A percentile compares a stretch with the other conserved stretches of the same genome.
Evolutionary conservation across 2,797 vertebrate genomes (phyloP).

Genomic region (Myotis myotis): DNA sequence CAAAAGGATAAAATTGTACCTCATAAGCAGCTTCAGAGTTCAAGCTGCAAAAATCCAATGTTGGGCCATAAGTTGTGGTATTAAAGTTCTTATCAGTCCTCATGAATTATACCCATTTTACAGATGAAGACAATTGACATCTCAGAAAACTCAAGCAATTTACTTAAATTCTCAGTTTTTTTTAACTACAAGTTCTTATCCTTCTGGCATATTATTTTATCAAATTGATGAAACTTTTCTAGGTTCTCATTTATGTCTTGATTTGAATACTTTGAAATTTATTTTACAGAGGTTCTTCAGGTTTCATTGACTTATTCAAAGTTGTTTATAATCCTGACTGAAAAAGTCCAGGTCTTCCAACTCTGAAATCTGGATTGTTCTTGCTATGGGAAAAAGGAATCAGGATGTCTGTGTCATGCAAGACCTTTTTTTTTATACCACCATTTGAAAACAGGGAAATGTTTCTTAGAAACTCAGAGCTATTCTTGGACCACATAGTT

Average conservation of each 20-base stretch:
- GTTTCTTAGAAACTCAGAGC: not conserved
- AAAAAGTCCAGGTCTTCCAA: not conserved
- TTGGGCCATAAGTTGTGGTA: not conserved
- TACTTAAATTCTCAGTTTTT: not conserved
- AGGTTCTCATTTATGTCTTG: constrained; percentile 17
- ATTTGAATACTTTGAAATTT: constrained; percentile 14
- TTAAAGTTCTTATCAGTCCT: not conserved
- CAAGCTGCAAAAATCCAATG: not conserved
- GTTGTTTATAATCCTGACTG: not conserved
- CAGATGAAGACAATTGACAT: not conserved
- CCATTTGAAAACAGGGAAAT: not conserved
- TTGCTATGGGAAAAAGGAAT: not conserved
- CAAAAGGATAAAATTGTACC: not conserved
- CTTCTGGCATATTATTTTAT: not conserved
- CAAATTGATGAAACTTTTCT: not conserved
- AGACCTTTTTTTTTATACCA: not conserved
- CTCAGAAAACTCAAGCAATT: not conserved
- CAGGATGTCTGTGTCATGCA: not conserved
- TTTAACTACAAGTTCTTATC: not conserved
- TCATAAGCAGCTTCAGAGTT: not conserved
- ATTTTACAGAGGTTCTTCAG: not conserved
- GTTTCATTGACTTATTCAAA: not conserved
- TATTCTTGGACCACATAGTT: not conserved
- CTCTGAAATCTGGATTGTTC: not conserved
- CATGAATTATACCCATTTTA: not conserved